Base-by-base conservation (phyloP, 2,888 invertebrate genomes). In the Epirrhoe alternata region DNA sequence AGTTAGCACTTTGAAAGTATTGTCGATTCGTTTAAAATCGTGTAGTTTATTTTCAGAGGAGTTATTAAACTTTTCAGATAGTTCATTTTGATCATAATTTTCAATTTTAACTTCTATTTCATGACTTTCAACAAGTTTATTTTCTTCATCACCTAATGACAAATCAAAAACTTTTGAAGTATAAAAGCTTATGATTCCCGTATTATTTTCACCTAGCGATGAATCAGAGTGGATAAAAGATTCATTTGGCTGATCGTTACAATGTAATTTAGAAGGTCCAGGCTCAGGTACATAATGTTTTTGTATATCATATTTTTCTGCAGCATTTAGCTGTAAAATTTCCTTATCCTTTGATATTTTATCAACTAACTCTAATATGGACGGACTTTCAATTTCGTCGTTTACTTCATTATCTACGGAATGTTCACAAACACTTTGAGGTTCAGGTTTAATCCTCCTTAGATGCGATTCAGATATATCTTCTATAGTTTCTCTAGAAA, bases 181-280 rank as follows among this genome's bases (percentile, higher is more conserved):
- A 73, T 93, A 92, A 78, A 92, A 93, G 73, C 92, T 93, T 71
- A 83, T 75, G 67, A 93, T 91, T 30, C 89, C 92, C 67, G 75
- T 69, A 68, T 83, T 80, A 75, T 79, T 80, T 60, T 81, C 79
- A 73, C 90, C 87, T 58, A 80, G 77, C 5, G 89, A 86, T 7
- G 87, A 87, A 53, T 86, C 82, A 24, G 83, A 82, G 66, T 78
- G 76, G 33, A 73, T 58, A 52, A 55, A 55, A 61, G 79, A 82
- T 53, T 75, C 57, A 69, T 81, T 71, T 51, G 70, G 50, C n/a
- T 61, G 58, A 38, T 5, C 30, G 17, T 53, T 55, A 52, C 16
- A 35, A 35, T 51, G 16, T 12, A 66, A 49, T 63, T 72, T 83
- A 0, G 93, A 94, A 17, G 91, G 83, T 0, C 94, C 93, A 53